Percentiles rank a stretch among this genome's conserved stretches.
Conservation (phyloP, 2,888 invertebrate genomes). For the Acrobasis suavella region DNA sequence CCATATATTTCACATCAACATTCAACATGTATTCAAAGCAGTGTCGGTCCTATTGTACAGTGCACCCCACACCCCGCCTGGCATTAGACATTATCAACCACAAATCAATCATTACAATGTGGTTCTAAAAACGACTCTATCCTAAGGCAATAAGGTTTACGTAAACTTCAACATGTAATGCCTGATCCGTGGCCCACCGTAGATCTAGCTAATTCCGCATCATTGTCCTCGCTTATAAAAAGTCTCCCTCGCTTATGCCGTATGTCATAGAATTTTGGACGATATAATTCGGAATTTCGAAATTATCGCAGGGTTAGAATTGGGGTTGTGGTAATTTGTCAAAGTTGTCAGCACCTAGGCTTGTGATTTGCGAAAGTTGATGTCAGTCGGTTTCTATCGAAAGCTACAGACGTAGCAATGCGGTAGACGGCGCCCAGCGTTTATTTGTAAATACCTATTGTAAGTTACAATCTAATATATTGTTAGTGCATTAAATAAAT, state of each 20-base stretch:
- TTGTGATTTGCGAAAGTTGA: background rate
- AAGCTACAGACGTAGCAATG: background rate
- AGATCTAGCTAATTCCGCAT: slow-evolving; percentile 35
- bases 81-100: too few species aligned
- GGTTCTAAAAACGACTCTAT: too few species aligned
- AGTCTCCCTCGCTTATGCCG: slow-evolving; percentile 53
- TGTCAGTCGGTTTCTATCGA: background rate
- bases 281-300: slow-evolving; percentile 49
- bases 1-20: background rate
- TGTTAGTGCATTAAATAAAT: too few species aligned
- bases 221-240: slow-evolving; percentile 48
- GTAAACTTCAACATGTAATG: too few species aligned
- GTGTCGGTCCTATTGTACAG: slow-evolving; percentile 11
- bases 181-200: too few species aligned
- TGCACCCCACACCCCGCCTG: slow-evolving; percentile 15
- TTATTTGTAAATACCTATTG: too few species aligned
- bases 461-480: too few species aligned
- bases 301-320: slow-evolving; percentile 27
- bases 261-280: slow-evolving; percentile 57
- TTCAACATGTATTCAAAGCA: slow-evolving; percentile 11
- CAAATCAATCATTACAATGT: too few species aligned
- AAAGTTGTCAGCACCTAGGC: slow-evolving; percentile 33
- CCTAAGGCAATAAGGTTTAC: too few species aligned
- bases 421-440: too few species aligned
- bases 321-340: slow-evolving; percentile 38